A percentile compares a stretch with the other conserved stretches of the same genome.
These are phyloP conservation scores for Amphimedon queenslandica DNA, from an alignment of 37 sponge, comb jelly and placozoan species.

Conservation along the genomic window DNA sequence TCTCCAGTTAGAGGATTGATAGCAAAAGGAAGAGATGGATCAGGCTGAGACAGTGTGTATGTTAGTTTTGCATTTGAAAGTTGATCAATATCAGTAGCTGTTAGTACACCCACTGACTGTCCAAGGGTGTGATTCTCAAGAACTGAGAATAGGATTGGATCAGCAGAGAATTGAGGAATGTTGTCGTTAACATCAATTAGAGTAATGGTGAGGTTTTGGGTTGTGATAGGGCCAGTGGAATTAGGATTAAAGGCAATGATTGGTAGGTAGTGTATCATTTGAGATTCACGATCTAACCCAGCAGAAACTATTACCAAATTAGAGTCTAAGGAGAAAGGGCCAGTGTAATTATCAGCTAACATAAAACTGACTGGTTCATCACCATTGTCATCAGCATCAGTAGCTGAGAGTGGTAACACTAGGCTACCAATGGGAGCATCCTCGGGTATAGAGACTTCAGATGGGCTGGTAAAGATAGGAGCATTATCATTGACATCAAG, in stretches of 20 bases:
- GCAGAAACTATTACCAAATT: background rate
- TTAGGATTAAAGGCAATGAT: conserved; percentile 33
- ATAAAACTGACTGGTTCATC: conserved; percentile 23
- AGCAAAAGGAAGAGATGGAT: too few relatives aligned
- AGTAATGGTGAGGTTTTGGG: conserved; percentile 16
- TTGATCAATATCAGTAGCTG: conserved; percentile 27
- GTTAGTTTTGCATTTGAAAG: conserved; percentile 11
- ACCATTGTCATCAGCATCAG: conserved; percentile 30
- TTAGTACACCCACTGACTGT: too few relatives aligned
- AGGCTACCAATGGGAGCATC: conserved; percentile 18
- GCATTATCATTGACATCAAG: conserved; percentile 54
- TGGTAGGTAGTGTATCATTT: background rate
- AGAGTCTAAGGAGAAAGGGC: conserved; percentile 4
- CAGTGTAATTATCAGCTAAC: background rate
- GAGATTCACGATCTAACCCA: conserved; percentile 24
- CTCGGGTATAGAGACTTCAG: conserved; percentile 18
- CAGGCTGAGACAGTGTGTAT: too few relatives aligned
- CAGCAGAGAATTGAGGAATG: conserved; percentile 21
- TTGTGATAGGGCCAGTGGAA: background rate
- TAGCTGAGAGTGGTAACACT: conserved; percentile 30
- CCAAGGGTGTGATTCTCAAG: too few relatives aligned
- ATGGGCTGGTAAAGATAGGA: conserved; percentile 33
- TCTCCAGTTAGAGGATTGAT: conserved; percentile 28
- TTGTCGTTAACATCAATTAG: conserved; percentile 50
- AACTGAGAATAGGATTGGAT: too few relatives aligned